Conservation (phyloP, 2,888 invertebrate species). For the Lithophane leautieri region DNA sequence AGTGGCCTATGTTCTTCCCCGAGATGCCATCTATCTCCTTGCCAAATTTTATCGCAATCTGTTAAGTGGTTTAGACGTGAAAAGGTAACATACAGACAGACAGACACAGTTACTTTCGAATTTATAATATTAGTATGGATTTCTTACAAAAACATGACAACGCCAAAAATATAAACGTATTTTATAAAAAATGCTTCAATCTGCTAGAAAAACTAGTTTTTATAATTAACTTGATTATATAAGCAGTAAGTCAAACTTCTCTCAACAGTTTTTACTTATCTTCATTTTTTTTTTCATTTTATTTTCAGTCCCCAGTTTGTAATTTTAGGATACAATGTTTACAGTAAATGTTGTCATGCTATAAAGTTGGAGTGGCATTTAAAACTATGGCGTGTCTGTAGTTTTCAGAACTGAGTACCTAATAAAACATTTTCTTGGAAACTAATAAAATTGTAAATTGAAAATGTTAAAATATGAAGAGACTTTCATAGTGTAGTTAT, state of each 20-base stretch:
- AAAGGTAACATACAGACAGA: too few species aligned
- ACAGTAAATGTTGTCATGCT: constrained; percentile 3
- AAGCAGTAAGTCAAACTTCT: not conserved
- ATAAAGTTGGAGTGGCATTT: constrained; percentile 27
- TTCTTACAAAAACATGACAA: not conserved
- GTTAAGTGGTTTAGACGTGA: too few species aligned
- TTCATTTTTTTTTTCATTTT: too few species aligned
- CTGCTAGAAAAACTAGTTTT: not conserved
- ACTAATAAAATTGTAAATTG: constrained; percentile 22
- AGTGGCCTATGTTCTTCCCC: too few species aligned
- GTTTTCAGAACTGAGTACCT: constrained; percentile 19
- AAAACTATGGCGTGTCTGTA: constrained; percentile 32
- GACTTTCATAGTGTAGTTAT: constrained; percentile 12
- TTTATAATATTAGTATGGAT: too few species aligned
- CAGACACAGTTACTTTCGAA: too few species aligned
- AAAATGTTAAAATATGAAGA: constrained; percentile 21
- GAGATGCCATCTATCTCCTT: too few species aligned
- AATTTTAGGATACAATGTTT: not conserved
- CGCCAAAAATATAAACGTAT: not conserved
- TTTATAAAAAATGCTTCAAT: not conserved
- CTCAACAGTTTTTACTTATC: not conserved
- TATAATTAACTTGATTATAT: not conserved
- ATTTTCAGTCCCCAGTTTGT: not conserved
- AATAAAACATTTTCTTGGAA: constrained; percentile 35
- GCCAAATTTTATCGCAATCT: too few species aligned